phyloP scores from a whole-genome alignment of 2,888 invertebrate species.

The Drosophila paranaensis region DNA sequence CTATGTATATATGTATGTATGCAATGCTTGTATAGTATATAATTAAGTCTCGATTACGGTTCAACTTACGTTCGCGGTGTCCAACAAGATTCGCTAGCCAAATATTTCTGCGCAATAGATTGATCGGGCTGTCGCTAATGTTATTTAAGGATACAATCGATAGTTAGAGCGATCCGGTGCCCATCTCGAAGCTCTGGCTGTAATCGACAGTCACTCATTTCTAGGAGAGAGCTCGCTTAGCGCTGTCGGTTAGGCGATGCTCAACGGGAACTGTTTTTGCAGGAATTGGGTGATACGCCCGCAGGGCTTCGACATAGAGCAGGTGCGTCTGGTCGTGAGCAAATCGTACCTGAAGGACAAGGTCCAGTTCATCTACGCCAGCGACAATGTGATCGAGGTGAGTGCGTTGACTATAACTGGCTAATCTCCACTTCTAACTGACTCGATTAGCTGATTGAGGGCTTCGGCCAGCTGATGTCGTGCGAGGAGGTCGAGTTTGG shows the following conservation, averaged over 20 bases:
- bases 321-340: slow-evolving; percentile 34
- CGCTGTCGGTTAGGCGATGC: neutral
- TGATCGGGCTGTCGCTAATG: neutral
- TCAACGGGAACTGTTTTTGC: neutral
- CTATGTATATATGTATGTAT: neutral
- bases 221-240: neutral
- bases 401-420: neutral
- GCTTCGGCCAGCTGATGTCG: slow-evolving; percentile 41
- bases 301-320: slow-evolving; percentile 56
- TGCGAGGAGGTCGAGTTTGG: slow-evolving; percentile 56
- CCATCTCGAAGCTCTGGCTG: neutral
- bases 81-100: neutral
- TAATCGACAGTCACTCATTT: neutral
- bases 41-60: neutral
- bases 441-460: slow-evolving; percentile 35
- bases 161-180: neutral
- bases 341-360: slow-evolving; percentile 25
- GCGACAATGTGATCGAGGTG: slow-evolving; percentile 55
- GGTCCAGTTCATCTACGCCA: slow-evolving; percentile 42
- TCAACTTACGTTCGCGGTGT: neutral
- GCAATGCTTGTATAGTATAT: neutral
- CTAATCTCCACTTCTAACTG: neutral
- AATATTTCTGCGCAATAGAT: neutral
- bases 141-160: neutral
- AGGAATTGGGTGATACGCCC: slow-evolving; percentile 45